Evolutionary conservation across 2,113 vertebrate genomes (phyloP), one percentile per base, ranked within the genome.

Genomic region (Pimephales promelas): DNA sequence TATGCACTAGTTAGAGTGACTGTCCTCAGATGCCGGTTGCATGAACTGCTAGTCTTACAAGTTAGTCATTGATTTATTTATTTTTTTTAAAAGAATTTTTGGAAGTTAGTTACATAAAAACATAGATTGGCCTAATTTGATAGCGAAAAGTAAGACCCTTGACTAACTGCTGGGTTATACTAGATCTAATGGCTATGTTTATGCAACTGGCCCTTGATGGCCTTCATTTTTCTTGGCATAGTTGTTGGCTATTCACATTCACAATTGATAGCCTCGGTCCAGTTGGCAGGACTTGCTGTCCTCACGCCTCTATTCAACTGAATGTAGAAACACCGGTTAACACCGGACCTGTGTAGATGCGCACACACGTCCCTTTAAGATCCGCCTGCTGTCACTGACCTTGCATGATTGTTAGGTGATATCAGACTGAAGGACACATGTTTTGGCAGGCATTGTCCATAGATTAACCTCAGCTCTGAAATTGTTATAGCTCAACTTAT

Each of bases 321-420:
- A 11, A 34, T 34, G 28, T 54, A 24, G 20, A 59, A 59, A n/a
- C 52, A 13, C 22, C 3, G 13, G 45, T 54, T 54, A 31, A 74
- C 47, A 74, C 26, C 13, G 2, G 16, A 52, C 14, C 47, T 1
- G 24, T 52, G 16, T 34, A 75, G 47, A 13, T 34, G 14, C 16
- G n/a, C 56, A 31, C 36, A 1, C 36, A 13, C 13, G 11, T 64
- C 47, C 34, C 28, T 22, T 73, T 81, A 26, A 43, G 16, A 71
- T 45, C 68, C 47, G 4, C 2, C 40, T 76, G 61, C 64, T 18
- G 1, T 52, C 49, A 9, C 36, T 61, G 70, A 64, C 85, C 74
- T 40, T 76, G 70, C 20, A 20, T 64, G 57, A 66, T 76, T 76
- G 57, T 83, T 64, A 24, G 72, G 28, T 13, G 72, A 83, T 54